These are phyloP conservation scores for Recurvirostra avosetta DNA, from an alignment of 2,113 vertebrate genomes.

Conservation along the genomic window DNA sequence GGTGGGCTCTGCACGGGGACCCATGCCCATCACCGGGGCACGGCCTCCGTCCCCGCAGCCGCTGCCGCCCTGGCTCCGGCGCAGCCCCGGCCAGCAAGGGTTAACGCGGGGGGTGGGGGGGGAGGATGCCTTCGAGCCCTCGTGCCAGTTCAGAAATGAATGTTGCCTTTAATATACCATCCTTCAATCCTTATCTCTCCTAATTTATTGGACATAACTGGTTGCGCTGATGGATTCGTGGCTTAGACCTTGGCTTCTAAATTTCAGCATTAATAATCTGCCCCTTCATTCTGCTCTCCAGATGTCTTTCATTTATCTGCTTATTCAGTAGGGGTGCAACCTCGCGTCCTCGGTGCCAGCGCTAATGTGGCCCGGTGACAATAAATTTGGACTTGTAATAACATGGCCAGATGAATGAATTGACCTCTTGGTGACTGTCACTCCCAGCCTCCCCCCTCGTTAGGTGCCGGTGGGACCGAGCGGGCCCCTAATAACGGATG, in stretches of 20 bases:
- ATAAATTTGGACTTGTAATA: slow-evolving; percentile 73
- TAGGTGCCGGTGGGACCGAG: not conserved
- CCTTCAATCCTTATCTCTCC: slow-evolving; percentile 82
- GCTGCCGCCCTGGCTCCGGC: not conserved
- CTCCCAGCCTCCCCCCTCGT: slow-evolving; percentile 31
- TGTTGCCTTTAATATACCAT: slow-evolving; percentile 75
- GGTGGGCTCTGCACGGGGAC: not conserved
- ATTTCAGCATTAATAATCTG: slow-evolving; percentile 83
- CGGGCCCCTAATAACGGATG: not conserved
- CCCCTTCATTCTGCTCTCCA: slow-evolving; percentile 67
- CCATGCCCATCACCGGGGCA: rapidly evolving
- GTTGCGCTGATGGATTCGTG: slow-evolving; percentile 76
- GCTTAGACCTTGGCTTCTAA: slow-evolving; percentile 84
- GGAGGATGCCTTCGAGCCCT: not conserved
- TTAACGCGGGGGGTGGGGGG: not conserved
- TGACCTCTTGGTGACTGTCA: slow-evolving; percentile 64
- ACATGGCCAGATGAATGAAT: slow-evolving; percentile 68
- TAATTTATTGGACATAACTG: slow-evolving; percentile 80
- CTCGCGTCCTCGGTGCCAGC: slow-evolving; percentile 59
- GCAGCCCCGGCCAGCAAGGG: not conserved
- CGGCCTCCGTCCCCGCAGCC: not conserved
- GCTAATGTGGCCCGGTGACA: slow-evolving; percentile 62
- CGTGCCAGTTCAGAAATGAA: slow-evolving; percentile 57
- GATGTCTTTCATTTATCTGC: slow-evolving; percentile 75
- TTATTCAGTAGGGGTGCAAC: slow-evolving; percentile 65